Percentiles rank a stretch among this genome's conserved stretches.
These are phyloP conservation scores for Peromyscus attwateri DNA, from an alignment of 2,797 vertebrate species.

Conservation along the genomic window DNA sequence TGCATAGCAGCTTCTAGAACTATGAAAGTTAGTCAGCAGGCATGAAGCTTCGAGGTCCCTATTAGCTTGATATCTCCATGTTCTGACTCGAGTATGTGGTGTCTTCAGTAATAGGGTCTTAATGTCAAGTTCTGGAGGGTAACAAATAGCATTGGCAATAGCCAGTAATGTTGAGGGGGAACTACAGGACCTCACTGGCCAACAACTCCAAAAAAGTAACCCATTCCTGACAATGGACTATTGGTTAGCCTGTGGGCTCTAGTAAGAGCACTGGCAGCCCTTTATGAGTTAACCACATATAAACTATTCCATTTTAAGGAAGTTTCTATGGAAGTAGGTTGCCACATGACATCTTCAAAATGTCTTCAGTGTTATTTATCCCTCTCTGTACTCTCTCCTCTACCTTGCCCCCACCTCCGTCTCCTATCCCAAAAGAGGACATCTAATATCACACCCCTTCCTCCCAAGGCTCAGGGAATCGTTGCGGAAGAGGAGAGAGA, in stretches of 20 bases:
- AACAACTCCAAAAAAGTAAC: neutral
- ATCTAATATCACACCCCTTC: too few relatives aligned
- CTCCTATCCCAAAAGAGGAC: neutral
- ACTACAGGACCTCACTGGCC: neutral
- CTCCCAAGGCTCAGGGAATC: neutral
- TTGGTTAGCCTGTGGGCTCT: neutral
- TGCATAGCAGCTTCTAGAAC: neutral
- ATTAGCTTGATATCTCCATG: neutral
- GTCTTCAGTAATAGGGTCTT: neutral
- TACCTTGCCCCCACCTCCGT: neutral
- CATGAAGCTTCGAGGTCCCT: too few relatives aligned
- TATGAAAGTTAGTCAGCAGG: neutral
- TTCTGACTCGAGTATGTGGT: neutral
- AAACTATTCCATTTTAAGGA: neutral
- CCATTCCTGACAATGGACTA: neutral
- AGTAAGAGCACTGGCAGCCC: neutral
- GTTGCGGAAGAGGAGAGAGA: neutral
- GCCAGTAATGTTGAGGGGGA: neutral
- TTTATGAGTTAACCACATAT: neutral
- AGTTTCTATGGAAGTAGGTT: neutral
- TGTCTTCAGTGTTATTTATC: neutral
- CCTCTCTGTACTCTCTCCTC: neutral
- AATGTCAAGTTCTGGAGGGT: neutral
- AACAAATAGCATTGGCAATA: neutral
- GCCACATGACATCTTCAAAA: neutral